Evolutionary conservation across 2,113 vertebrate species (phyloP).

Genomic region (Pachyramphus minor): DNA sequence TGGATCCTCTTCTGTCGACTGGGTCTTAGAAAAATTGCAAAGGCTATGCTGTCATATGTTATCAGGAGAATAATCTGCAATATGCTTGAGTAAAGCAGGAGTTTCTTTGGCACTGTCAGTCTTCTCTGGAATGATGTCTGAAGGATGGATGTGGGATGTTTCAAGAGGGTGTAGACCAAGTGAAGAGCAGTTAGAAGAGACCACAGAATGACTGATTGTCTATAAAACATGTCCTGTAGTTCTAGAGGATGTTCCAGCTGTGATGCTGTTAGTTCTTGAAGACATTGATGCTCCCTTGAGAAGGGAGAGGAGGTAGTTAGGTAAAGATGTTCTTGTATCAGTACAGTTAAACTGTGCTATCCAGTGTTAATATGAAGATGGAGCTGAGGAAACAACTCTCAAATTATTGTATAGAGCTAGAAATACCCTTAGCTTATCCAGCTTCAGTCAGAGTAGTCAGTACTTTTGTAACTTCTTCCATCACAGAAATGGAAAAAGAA

Average conservation of each 20-base stretch:
- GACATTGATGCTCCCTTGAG: background rate
- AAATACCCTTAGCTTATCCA: background rate
- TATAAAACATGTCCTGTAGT: fast-evolving
- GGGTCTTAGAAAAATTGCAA: background rate
- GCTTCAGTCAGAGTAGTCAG: background rate
- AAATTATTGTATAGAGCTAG: background rate
- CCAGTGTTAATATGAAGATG: background rate
- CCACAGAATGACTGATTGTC: background rate
- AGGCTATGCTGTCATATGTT: background rate
- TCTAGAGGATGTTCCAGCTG: background rate
- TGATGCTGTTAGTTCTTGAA: background rate
- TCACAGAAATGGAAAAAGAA: background rate
- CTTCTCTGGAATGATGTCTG: background rate
- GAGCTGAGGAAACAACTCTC: background rate
- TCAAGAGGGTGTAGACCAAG: background rate
- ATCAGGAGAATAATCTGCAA: background rate
- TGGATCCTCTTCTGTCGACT: background rate
- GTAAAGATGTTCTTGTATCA: background rate
- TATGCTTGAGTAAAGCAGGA: background rate
- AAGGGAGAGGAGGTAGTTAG: background rate
- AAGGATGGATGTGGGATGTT: background rate
- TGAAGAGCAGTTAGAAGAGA: background rate
- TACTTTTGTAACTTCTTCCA: background rate
- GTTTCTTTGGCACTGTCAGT: background rate
- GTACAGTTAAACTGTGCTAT: background rate